Base-by-base conservation (phyloP, 2,888 invertebrate species). In the Criorhina ranunculi region DNA sequence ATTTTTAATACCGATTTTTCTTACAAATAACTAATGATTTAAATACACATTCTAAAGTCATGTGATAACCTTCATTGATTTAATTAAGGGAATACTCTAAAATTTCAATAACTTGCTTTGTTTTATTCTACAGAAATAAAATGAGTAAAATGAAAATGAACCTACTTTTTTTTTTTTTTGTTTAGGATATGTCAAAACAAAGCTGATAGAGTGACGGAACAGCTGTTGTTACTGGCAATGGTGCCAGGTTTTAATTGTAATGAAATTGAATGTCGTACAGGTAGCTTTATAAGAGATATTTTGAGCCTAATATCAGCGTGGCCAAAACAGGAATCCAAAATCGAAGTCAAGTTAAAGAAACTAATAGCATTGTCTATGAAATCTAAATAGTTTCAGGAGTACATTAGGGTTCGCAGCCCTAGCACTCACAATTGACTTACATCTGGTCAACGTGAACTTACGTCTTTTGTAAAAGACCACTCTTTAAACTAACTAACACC, bases 161-260 rank as follows among this genome's bases (percentile, higher is more conserved):
- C n/a, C n/a, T n/a, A n/a, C n/a, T n/a, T n/a, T n/a, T n/a, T n/a
- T 19, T 9, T 33, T 37, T 66, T 59, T 72, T 70, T 55, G 66
- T 73, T 67, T 44, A 8, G 9, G 0, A n/a, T 44, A 17, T 60
- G 66, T 79, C 79, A 73, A 66, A 66, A 9, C 24, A 24, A 24
- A 3, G 24, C 1, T 24, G 4, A 4, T 24, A 24, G 46, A 5
- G 8, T 1, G 1, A 19, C 2, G 5, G 0, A 31, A 31, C 70
- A 70, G 57, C 53, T 60, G 59, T 17, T n/a, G 4, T 9, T 5
- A 8, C 0, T 2, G 5, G 11, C 35, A 60, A 19, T 60, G 29
- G 6, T 73, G 60, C 51, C 66, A 80, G 8, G 2, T 15, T 19
- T 0, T 29, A 5, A 9, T 8, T 2, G 12, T 17, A 8, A 19